Base-by-base conservation (phyloP, 2,797 vertebrate species). In the Halcyon badia region DNA sequence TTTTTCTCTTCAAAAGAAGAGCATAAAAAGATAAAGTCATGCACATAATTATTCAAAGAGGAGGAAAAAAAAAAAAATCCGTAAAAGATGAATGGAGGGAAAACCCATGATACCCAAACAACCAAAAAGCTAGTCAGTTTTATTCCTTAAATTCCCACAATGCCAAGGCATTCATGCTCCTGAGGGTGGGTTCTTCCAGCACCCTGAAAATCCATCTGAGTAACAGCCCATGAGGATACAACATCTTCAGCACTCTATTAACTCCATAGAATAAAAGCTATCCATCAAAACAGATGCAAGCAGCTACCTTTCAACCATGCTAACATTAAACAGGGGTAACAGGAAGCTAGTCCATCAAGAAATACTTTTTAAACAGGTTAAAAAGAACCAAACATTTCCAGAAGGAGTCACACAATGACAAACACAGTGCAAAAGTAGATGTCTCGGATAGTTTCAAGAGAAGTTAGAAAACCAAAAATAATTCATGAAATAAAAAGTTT, bases 1-100 rank as follows among this genome's bases (percentile, higher is more conserved):
- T 18, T 89, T 94, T 96, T 91, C 52, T 85, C 65, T 42, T 87
- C 58, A 82, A 84, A n/a, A 64, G 72, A 91, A 94, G 56, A 76
- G n/a, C 24, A 83, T 48, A 69, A 90, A 94, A 85, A 39, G 51
- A 76, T 39, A 65, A 87, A 91, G 73, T 39, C n/a, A 48, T 10
- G 12, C 26, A 88, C 4, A 8, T 51, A 68, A 70, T 88, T 83
- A 26, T 83, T 71, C 25, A 77, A 42, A 60, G 19, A 25, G 14
- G 44, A 14, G n/a, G 8, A 22, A 16, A 10, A 25, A 35, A 72
- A 49, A 41, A 10, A 28, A 30, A 14, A 76, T 68, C 62, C 22
- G 20, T 46, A 61, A 60, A 80, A 88, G 31, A 80, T 60, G 22
- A 91, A 87, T 22, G 11, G 52, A 57, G 18, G 15, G 8, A 42